Evolutionary conservation across 2,113 vertebrate genomes (phyloP).

Genomic region (Siniperca knerii): DNA sequence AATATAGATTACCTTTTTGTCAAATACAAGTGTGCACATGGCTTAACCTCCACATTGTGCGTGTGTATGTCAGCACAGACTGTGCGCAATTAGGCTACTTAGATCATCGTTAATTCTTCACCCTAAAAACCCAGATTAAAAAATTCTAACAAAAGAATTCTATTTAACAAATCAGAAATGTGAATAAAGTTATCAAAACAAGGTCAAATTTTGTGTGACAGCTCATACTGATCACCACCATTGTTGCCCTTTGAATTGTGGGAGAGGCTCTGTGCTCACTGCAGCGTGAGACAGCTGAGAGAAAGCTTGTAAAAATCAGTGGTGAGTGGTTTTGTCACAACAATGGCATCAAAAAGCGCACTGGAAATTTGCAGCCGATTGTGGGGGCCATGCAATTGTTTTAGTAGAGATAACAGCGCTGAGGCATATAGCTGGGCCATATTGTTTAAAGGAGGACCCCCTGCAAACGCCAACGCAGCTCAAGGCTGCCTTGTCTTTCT

Average conservation of each 20-base stretch:
- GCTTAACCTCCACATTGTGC: neutral
- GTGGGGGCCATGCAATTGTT: constrained; percentile 71
- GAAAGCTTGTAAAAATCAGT: constrained; percentile 56
- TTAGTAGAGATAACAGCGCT: constrained; percentile 69
- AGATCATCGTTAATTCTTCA: constrained; percentile 44
- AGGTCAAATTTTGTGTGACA: constrained; percentile 44
- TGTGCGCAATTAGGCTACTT: constrained; percentile 41
- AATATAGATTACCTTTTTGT: neutral
- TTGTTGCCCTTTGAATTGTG: constrained; percentile 43
- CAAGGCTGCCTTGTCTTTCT: constrained; percentile 49
- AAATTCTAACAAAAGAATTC: constrained; percentile 32
- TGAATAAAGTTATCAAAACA: constrained; percentile 53
- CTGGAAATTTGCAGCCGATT: constrained; percentile 68
- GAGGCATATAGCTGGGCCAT: constrained; percentile 36
- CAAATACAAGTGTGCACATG: neutral
- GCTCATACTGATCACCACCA: constrained; percentile 34
- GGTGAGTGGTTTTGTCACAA: constrained; percentile 70
- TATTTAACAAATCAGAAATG: constrained; percentile 17
- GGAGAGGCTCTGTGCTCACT: constrained; percentile 39
- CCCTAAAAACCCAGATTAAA: constrained; percentile 30
- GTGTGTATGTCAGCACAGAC: neutral
- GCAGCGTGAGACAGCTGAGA: constrained; percentile 44
- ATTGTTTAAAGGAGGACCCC: constrained; percentile 75
- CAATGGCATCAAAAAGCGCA: constrained; percentile 75
- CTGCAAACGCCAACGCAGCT: constrained; percentile 29